Evolutionary conservation across 2,888 invertebrate species (phyloP).

Genomic region (Caradrina kadenii): DNA sequence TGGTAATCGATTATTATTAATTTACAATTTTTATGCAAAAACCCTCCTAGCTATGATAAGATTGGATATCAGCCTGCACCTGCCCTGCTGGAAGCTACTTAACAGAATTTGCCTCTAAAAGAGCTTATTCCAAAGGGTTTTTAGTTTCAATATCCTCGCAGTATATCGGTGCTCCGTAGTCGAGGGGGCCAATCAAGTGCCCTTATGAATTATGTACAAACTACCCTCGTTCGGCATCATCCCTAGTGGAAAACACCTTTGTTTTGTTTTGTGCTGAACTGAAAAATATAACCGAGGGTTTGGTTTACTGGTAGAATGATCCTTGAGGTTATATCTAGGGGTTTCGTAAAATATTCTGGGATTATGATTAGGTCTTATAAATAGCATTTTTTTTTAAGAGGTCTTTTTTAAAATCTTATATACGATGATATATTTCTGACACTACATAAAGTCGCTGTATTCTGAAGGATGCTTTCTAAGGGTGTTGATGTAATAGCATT

Average conservation of each 20-base stretch:
- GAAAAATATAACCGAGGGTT: slow-evolving; percentile 20
- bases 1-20: no score
- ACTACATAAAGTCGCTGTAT: no score
- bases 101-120: neutral
- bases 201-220: slow-evolving; percentile 66
- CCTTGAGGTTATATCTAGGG: neutral
- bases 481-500: no score
- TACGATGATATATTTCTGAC: no score
- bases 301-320: neutral
- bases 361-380: neutral
- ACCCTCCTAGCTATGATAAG: neutral
- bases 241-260: slow-evolving; percentile 40
- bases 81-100: slow-evolving; percentile 6
- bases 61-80: neutral
- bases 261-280: slow-evolving; percentile 53
- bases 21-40: no score
- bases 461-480: no score
- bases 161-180: slow-evolving; percentile 39
- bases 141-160: slow-evolving; percentile 49
- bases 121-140: slow-evolving; percentile 32
- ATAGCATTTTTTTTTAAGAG: no score
- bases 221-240: slow-evolving; percentile 38
- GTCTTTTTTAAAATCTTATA: no score
- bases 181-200: slow-evolving; percentile 57
- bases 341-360: no score